These are phyloP conservation scores for Jaculus jaculus DNA, from an alignment of 2,113 vertebrate species.

Conservation along the genomic window DNA sequence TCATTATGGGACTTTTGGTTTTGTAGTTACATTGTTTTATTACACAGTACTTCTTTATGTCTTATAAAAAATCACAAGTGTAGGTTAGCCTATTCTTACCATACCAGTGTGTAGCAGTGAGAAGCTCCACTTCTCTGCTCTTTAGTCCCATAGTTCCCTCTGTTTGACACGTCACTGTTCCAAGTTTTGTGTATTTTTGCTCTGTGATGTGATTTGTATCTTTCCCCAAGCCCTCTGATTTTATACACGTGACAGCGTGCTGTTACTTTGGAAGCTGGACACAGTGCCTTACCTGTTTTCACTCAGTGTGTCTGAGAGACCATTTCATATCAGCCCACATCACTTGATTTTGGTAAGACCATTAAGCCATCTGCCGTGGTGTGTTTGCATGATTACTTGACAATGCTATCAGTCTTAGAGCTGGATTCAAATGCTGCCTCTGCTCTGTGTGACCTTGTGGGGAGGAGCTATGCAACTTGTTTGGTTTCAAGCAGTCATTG, in stretches of 20 bases:
- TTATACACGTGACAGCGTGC: not conserved
- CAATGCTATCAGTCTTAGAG: not conserved
- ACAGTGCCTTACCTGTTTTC: not conserved
- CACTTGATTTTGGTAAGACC: not conserved
- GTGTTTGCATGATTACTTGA: not conserved
- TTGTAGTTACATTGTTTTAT: not conserved
- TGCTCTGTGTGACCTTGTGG: conserved; percentile 19
- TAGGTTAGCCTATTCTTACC: not conserved
- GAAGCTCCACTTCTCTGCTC: not conserved
- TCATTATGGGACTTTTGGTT: conserved; percentile 2
- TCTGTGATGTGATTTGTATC: not conserved
- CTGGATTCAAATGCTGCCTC: not conserved
- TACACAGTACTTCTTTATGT: not conserved
- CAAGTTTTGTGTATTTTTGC: not conserved
- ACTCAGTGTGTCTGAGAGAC: not conserved
- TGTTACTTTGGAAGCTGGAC: not conserved
- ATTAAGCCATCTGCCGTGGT: not conserved
- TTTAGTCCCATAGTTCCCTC: not conserved
- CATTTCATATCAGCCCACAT: not conserved
- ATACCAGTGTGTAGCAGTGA: not conserved
- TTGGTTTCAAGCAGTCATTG: conserved; percentile 45
- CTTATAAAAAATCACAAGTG: not conserved
- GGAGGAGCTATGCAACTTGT: not conserved
- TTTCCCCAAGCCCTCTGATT: not conserved
- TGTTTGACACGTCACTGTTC: not conserved